These are phyloP conservation scores for Todus mexicanus DNA, from an alignment of 2,797 vertebrate genomes.

Conservation along the genomic window DNA sequence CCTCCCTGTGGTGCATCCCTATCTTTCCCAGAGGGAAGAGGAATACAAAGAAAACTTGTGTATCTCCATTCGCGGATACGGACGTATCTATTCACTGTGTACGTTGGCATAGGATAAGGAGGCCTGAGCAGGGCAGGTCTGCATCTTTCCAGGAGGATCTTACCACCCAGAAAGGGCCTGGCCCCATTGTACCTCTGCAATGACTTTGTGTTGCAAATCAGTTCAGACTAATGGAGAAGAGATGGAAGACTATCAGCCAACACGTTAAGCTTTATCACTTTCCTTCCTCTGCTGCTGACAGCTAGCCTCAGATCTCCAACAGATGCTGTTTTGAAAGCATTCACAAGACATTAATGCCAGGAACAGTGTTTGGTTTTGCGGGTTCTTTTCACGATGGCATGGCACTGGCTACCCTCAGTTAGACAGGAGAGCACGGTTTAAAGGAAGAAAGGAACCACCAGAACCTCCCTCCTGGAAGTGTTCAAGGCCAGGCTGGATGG, in stretches of 20 bases:
- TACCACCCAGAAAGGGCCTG: not conserved
- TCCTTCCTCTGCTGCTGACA: not conserved
- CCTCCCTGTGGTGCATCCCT: accelerated
- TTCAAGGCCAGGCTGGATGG: not conserved
- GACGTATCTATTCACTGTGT: accelerated
- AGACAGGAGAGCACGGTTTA: accelerated
- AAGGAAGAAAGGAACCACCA: no score
- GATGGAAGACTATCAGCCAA: not conserved
- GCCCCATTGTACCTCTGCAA: not conserved
- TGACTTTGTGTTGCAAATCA: not conserved
- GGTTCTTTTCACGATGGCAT: accelerated
- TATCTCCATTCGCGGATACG: not conserved
- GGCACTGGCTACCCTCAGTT: not conserved
- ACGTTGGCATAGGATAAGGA: accelerated
- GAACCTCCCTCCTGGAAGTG: not conserved
- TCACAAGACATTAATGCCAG: no score
- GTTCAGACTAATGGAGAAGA: not conserved
- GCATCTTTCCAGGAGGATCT: not conserved
- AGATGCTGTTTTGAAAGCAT: not conserved
- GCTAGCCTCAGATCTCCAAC: not conserved
- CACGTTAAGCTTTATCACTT: not conserved
- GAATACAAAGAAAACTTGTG: not conserved
- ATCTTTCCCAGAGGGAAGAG: not conserved
- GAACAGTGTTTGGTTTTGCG: no score
- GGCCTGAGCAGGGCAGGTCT: not conserved